Base-by-base conservation (phyloP, 1,140 invertebrate species). In the Orius laevigatus region DNA sequence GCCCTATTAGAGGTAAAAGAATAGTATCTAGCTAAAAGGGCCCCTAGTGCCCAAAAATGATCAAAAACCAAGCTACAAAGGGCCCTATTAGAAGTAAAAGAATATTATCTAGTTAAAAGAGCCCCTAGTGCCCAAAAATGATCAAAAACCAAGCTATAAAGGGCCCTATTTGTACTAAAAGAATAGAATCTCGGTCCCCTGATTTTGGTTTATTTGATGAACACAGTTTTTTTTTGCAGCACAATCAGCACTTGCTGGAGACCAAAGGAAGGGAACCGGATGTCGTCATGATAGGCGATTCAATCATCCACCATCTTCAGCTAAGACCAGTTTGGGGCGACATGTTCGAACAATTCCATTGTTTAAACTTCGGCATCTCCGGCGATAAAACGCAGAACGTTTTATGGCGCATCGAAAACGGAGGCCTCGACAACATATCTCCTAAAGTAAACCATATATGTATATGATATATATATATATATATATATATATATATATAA, bases 261-360 rank as follows among this genome's bases (percentile, higher is more conserved):
- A 78, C 81, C 8, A 76, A 79, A 61, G 83, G 84, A 56, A 81
- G 81, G 64, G 86, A 92, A 67, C 84, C 84, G 32, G 87, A 92
- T 60, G 83, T 93, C n/a, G 71, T 92, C 47, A 86, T 91, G 59
- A 74, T 92, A 39, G 88, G 88, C 5, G 88, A 92, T 66, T 89
- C 84, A 38, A 73, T 89, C 44, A 70, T 91, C 50, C 75, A 81
- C 63, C 76, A 81, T 31, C 64, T 91, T 55, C 74, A 76, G 59
- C 77, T 81, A 57, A 79, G 79, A 31, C 77, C 84, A 67, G 72
- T 86, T 14, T 92, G 86, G 85, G 78, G 80, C 57, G 75, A 84
- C 57, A 74, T 81, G 65, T 90, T 49, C 51, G 52, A 55, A 46
- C 55, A 56, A 20, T 44, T 57, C 58, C 87, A 91, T 65, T 82